Percentiles rank a stretch among this genome's conserved stretches.
phyloP scores from a whole-genome alignment of 2,113 vertebrate species.

The Pachypanchax playfairii region DNA sequence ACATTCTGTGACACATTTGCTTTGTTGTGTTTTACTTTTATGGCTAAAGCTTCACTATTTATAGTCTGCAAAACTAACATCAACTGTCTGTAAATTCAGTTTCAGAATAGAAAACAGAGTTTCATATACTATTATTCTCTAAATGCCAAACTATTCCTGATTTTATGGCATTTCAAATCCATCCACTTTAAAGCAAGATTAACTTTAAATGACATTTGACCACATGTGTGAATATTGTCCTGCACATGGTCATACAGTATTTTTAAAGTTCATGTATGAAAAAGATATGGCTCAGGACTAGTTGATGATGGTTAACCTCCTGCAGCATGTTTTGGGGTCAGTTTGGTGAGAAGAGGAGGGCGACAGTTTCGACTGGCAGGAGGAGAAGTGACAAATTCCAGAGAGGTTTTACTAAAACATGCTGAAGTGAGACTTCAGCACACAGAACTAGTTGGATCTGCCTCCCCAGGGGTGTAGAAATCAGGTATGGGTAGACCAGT shows the following conservation, averaged over 20 bases:
- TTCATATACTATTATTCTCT: not conserved
- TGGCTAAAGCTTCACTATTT: not conserved
- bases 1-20: conserved; percentile 1
- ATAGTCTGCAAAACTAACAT: not conserved
- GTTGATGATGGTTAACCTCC: conserved; percentile 26
- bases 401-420: conserved; percentile 3
- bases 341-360: conserved; percentile 19
- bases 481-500: conserved; percentile 94
- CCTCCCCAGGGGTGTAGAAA: conserved; percentile 88
- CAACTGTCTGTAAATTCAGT: not conserved
- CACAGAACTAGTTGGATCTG: conserved; percentile 78
- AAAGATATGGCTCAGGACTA: conserved; percentile 56
- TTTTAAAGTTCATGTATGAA: conserved; percentile 43
- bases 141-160: conserved; percentile 8
- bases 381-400: conserved; percentile 28
- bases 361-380: conserved; percentile 10
- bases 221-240: not conserved
- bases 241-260: conserved; percentile 7
- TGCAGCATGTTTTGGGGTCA: conserved; percentile 12
- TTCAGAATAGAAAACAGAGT: not conserved
- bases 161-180: conserved; percentile 5
- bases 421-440: conserved; percentile 63
- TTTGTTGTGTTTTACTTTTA: not conserved
- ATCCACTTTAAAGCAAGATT: not conserved
- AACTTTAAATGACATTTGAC: not conserved